These are phyloP conservation scores for Thunnus maccoyii DNA, from an alignment of 2,113 vertebrate species.

Conservation along the genomic window DNA sequence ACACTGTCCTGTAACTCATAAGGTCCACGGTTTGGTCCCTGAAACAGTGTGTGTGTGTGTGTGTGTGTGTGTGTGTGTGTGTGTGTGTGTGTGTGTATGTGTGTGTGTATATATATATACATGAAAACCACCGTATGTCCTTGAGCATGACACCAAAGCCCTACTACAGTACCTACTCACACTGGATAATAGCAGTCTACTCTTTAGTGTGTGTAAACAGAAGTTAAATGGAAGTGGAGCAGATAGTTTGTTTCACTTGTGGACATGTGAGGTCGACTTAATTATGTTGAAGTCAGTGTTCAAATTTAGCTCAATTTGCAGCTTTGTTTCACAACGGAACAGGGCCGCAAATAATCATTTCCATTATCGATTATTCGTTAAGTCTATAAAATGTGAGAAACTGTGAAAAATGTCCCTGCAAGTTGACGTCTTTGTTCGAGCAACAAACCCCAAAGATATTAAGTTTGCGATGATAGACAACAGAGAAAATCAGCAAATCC, in stretches of 20 bases:
- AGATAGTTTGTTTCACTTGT: conserved; percentile 26
- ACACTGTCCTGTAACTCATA: conserved; percentile 41
- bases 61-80: neutral
- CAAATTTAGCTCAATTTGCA: conserved; percentile 24
- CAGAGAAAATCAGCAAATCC: neutral
- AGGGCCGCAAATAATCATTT: neutral
- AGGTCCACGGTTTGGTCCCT: conserved; percentile 43
- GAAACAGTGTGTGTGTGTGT: conserved; percentile 18
- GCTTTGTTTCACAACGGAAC: conserved; percentile 1
- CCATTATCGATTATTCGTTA: neutral
- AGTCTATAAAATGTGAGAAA: neutral
- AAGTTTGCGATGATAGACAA: neutral
- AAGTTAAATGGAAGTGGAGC: conserved; percentile 32
- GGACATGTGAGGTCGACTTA: conserved; percentile 42
- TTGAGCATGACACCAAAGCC: conserved; percentile 62
- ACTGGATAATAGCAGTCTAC: conserved; percentile 29
- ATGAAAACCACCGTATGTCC: conserved; percentile 43
- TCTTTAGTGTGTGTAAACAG: conserved; percentile 54
- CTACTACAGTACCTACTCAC: conserved; percentile 33
- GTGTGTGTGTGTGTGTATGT: neutral
- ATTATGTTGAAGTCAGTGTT: conserved; percentile 25
- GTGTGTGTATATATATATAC: neutral
- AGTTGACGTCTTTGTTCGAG: too few species aligned
- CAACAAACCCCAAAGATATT: neutral
- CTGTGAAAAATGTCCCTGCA: too few species aligned